A percentile compares a stretch with the other conserved stretches of the same genome.
These are phyloP conservation scores for Yponomeuta malinellus DNA, from an alignment of 2,888 invertebrate species.

Conservation along the genomic window DNA sequence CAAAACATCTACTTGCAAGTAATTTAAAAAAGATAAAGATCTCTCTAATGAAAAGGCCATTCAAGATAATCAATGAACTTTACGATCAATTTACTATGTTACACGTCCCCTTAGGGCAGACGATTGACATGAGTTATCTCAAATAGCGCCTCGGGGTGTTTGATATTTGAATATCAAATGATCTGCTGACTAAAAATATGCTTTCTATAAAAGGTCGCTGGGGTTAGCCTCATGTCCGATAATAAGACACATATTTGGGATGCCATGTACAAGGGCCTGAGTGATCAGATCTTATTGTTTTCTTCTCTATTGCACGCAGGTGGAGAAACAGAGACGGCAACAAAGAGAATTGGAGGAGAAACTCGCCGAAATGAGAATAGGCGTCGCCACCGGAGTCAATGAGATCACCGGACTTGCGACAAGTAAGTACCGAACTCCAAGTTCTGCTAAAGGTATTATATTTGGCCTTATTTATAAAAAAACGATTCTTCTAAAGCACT, in stretches of 20 bases:
- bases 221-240: neutral
- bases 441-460: neutral
- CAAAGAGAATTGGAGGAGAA: conserved; percentile 70
- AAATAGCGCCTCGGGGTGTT: neutral
- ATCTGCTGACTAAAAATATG: conserved; percentile 4
- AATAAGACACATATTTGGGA: neutral
- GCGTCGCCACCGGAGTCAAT: conserved; percentile 59
- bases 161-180: neutral
- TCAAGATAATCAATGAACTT: neutral
- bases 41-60: neutral
- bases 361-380: conserved; percentile 75
- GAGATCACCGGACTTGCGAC: conserved; percentile 70
- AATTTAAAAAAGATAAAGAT: neutral
- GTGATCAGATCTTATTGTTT: no score
- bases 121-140: neutral
- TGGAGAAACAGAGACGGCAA: conserved; percentile 78
- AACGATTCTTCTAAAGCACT: no score
- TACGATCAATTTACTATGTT: neutral
- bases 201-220: conserved; percentile 9
- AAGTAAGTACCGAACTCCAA: conserved; percentile 36
- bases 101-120: neutral
- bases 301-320: conserved; percentile 56
- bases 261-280: no score
- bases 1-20: neutral
- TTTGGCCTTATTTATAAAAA: no score